Percentiles rank a stretch among this genome's conserved stretches.
Evolutionary conservation across 2,113 vertebrate species (phyloP).

Genomic region (Ia io): DNA sequence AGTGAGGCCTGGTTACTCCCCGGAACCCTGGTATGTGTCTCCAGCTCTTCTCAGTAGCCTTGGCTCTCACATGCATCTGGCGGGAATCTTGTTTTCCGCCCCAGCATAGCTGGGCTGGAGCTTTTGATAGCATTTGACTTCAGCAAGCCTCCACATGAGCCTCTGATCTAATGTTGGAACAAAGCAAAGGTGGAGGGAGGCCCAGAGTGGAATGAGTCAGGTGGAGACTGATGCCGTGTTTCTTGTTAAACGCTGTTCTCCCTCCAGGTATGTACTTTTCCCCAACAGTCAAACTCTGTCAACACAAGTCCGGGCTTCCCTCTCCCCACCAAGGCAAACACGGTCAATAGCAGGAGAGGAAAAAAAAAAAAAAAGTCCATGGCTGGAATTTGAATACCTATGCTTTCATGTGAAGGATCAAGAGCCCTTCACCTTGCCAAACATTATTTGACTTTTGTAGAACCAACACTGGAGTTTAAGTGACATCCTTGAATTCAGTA

Average conservation of each 20-base stretch:
- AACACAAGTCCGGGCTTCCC: conserved; percentile 68
- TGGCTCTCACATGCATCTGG: not conserved
- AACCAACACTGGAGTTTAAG: conserved; percentile 66
- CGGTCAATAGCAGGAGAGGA: conserved; percentile 28
- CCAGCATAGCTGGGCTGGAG: not conserved
- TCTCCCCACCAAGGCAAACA: conserved; percentile 40
- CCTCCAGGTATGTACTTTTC: conserved; percentile 65
- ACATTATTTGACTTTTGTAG: conserved; percentile 77
- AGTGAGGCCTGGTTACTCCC: too few relatives aligned
- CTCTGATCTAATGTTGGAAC: conserved; percentile 45
- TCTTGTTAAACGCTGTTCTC: conserved; percentile 64
- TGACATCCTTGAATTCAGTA: conserved; percentile 58
- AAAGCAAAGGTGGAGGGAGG: not conserved
- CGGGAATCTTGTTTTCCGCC: conserved; percentile 24
- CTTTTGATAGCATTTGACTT: conserved; percentile 15
- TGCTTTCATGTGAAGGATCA: conserved; percentile 74
- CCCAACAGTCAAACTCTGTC: conserved; percentile 67
- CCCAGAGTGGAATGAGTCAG: conserved; percentile 44
- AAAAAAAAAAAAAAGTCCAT: not conserved
- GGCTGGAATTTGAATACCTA: conserved; percentile 57
- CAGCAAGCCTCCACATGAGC: conserved; percentile 34
- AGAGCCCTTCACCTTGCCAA: conserved; percentile 63
- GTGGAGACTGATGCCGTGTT: not conserved
- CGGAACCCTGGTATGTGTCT: not conserved
- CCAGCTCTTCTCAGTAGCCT: not conserved